A percentile compares a stretch with the other conserved stretches of the same genome.
Evolutionary conservation across 1,140 invertebrate species (phyloP).

Genomic region (Heliothis subflexa): DNA sequence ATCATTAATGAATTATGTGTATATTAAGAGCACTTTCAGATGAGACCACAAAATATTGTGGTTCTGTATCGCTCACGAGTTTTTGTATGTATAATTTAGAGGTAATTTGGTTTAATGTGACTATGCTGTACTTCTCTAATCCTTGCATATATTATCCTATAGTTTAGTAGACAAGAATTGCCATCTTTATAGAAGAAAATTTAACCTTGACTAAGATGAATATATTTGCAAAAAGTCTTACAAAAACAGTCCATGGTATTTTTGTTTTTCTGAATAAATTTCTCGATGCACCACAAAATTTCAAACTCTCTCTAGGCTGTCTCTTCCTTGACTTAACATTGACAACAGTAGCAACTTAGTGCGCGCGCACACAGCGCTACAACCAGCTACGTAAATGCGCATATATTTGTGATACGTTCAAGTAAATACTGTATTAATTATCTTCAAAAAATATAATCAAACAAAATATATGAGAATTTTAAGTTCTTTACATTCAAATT

Average conservation of each 20-base stretch:
- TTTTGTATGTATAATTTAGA: background rate
- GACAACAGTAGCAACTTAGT: slow-evolving; percentile 65
- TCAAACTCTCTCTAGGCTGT: slow-evolving; percentile 47
- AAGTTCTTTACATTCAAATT: background rate
- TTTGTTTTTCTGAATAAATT: slow-evolving; percentile 8
- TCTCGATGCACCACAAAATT: slow-evolving; percentile 41
- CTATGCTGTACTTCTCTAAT: background rate
- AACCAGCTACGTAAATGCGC: slow-evolving; percentile 44
- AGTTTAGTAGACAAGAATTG: too few species aligned
- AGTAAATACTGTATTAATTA: background rate
- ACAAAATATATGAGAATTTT: background rate
- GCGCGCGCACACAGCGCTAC: slow-evolving; percentile 60
- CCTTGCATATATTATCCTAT: too few species aligned
- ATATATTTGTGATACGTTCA: slow-evolving; percentile 39
- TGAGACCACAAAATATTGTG: slow-evolving; percentile 8
- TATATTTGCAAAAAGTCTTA: too few species aligned
- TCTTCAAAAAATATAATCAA: background rate
- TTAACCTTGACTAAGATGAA: too few species aligned
- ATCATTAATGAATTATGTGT: background rate
- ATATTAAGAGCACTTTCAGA: background rate
- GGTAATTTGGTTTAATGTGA: background rate
- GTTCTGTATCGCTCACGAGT: background rate
- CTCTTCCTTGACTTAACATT: slow-evolving; percentile 53
- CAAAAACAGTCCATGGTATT: too few species aligned
- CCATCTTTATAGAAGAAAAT: too few species aligned